These are phyloP conservation scores for Syrista parreyssii DNA, from an alignment of 2,888 invertebrate genomes.

Conservation along the genomic window DNA sequence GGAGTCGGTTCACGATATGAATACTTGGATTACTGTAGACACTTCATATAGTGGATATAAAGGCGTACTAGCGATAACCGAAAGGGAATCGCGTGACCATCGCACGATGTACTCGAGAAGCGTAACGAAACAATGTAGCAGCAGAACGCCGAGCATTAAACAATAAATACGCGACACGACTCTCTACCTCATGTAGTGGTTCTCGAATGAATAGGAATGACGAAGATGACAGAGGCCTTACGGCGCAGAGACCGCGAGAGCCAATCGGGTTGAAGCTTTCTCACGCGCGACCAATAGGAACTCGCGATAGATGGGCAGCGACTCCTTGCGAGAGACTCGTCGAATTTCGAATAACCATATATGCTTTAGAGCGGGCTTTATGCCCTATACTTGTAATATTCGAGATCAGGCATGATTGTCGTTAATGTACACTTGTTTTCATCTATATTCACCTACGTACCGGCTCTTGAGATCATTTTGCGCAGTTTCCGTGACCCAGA, in stretches of 20 bases:
- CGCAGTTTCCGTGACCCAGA: constrained; percentile 66
- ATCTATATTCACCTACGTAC: not conserved
- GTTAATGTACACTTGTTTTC: not conserved
- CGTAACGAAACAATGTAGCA: not conserved
- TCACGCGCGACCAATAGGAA: constrained; percentile 54
- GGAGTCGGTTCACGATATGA: not conserved
- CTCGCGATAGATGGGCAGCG: constrained; percentile 54
- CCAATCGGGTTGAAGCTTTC: constrained; percentile 37
- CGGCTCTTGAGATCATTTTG: constrained; percentile 40
- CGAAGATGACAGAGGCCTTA: not conserved
- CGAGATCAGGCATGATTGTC: not conserved
- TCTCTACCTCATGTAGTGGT: not conserved
- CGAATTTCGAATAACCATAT: not conserved
- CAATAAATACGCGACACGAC: not conserved
- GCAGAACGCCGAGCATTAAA: not conserved
- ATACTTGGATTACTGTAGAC: not conserved
- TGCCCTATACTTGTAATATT: not conserved
- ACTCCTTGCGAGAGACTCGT: not conserved
- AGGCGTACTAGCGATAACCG: not conserved
- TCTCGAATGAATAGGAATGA: not conserved
- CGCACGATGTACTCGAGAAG: not conserved
- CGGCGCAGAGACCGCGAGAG: not conserved
- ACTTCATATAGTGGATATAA: not conserved
- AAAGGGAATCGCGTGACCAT: not conserved
- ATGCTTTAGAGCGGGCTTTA: not conserved